phyloP scores from a whole-genome alignment of 2,797 vertebrate genomes.

The Trichosurus vulpecula region DNA sequence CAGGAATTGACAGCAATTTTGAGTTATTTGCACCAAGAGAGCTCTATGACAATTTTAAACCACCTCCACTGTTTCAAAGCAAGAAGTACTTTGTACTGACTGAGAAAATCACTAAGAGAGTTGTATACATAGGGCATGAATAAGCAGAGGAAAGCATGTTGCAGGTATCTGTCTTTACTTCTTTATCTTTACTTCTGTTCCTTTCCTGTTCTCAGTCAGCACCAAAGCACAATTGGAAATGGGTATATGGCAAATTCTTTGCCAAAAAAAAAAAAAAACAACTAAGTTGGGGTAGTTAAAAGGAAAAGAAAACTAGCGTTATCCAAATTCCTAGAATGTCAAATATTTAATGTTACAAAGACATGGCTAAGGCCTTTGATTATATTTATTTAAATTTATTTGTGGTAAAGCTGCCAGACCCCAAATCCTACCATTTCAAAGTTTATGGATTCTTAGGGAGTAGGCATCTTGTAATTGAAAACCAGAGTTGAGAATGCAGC shows the following conservation, averaged over 20 bases:
- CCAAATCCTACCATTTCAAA: conserved; percentile 82
- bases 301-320: conserved; percentile 63
- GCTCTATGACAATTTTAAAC: background rate
- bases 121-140: background rate
- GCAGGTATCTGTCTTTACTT: background rate
- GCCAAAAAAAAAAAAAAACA: conserved; percentile 48
- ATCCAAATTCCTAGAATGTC: conserved; percentile 81
- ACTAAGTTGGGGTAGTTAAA: conserved; percentile 60
- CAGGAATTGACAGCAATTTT: conserved; percentile 22
- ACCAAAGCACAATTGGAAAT: conserved; percentile 57
- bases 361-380: conserved; percentile 85
- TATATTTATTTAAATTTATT: conserved; percentile 86
- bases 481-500: conserved; percentile 79
- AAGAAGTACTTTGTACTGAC: conserved; percentile 19
- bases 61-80: conserved; percentile 8
- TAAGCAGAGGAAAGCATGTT: conserved; percentile 51
- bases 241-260: conserved; percentile 62
- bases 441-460: conserved; percentile 86
- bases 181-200: conserved; percentile 11
- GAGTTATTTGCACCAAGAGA: background rate
- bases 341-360: conserved; percentile 85
- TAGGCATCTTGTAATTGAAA: conserved; percentile 85
- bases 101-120: conserved; percentile 54
- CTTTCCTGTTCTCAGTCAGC: conserved; percentile 43
- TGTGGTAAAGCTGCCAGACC: conserved; percentile 83